Evolutionary conservation across 1,140 invertebrate genomes (phyloP).

Genomic region (Drosophila sp.): DNA sequence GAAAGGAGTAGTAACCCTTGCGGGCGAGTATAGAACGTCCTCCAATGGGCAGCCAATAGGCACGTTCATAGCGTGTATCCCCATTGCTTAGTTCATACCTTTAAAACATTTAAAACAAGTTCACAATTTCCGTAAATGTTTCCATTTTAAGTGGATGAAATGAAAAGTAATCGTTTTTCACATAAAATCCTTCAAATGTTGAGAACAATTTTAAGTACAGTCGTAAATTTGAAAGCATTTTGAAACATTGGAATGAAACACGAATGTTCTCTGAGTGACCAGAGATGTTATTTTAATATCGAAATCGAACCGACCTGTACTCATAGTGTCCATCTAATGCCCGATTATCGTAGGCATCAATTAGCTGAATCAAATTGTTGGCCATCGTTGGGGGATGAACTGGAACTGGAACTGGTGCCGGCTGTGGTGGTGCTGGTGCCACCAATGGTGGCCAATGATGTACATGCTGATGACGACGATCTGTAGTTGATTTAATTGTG

Average conservation of each 20-base stretch:
- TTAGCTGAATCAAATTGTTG: conserved; percentile 23
- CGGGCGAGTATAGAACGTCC: conserved; percentile 59
- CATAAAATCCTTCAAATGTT: too few species aligned
- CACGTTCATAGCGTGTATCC: conserved; percentile 74
- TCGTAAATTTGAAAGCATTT: not conserved
- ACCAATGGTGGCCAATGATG: conserved; percentile 60
- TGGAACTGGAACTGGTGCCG: not conserved
- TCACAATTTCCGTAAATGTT: too few species aligned
- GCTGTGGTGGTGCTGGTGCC: conserved; percentile 26
- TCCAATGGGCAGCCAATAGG: conserved; percentile 70
- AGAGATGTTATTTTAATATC: not conserved
- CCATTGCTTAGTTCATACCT: conserved; percentile 72
- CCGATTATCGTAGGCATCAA: conserved; percentile 63
- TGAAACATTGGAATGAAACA: not conserved
- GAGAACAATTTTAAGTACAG: too few species aligned
- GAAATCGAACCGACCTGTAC: conserved; percentile 49
- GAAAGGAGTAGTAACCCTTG: conserved; percentile 69
- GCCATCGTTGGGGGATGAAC: not conserved
- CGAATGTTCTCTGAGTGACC: too few species aligned
- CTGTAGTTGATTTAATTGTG: conserved; percentile 18
- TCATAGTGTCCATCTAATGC: conserved; percentile 61
- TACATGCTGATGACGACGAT: conserved; percentile 43
- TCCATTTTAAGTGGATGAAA: too few species aligned
- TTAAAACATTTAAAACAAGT: not conserved
- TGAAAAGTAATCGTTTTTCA: too few species aligned